phyloP scores from a whole-genome alignment of 2,797 vertebrate species.

The Gallinago stenura region DNA sequence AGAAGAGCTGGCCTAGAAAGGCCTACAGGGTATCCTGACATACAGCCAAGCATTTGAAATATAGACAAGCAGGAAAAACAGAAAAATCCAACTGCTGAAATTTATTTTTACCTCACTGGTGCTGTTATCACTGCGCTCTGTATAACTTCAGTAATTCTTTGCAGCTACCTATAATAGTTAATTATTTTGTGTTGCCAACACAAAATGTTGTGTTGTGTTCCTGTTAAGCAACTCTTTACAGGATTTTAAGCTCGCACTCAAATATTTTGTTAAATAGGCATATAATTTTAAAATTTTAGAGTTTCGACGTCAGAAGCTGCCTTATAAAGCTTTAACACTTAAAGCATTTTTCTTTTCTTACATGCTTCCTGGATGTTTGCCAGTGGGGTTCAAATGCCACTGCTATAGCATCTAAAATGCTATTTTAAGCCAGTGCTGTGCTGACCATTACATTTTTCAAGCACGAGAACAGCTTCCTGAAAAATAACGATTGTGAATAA shows the following conservation, averaged over 20 bases:
- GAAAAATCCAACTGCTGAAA: background rate
- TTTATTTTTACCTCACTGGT: background rate
- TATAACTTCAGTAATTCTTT: background rate
- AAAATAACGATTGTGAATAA: background rate
- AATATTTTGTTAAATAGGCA: background rate
- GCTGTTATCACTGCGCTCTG: background rate
- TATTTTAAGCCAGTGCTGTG: slow-evolving; percentile 59
- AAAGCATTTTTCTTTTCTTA: background rate
- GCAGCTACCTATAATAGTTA: background rate
- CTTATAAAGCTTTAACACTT: background rate
- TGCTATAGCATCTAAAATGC: slow-evolving; percentile 32
- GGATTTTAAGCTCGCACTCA: background rate
- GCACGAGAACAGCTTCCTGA: slow-evolving; percentile 58
- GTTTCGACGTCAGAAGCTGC: background rate
- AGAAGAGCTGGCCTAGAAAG: background rate
- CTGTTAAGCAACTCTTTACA: background rate
- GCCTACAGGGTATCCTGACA: background rate
- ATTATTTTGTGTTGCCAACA: background rate
- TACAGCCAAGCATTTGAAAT: background rate
- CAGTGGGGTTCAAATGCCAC: background rate
- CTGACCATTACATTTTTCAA: slow-evolving; percentile 66
- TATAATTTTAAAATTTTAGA: background rate
- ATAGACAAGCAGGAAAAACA: background rate
- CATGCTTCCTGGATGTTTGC: background rate
- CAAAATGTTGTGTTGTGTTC: background rate